Evolutionary conservation across 2,888 invertebrate genomes (phyloP), one percentile per base, ranked within the genome.

Genomic region (Aethes cnicana): DNA sequence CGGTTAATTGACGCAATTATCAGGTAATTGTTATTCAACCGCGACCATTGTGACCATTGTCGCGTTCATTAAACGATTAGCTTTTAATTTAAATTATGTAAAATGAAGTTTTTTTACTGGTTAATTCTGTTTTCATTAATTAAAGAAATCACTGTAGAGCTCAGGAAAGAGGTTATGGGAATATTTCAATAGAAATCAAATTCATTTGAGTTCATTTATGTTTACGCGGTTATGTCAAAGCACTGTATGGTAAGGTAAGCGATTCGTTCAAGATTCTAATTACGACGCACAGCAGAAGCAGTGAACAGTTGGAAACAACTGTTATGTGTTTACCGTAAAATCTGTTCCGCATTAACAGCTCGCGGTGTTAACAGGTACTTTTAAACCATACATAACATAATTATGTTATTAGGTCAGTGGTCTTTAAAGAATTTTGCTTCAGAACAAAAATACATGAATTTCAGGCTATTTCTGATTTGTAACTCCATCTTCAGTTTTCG

Each of bases 231-330:
- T 59, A 68, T 75, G 77, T 74, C 71, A 81, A 75, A 75, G 67
- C 68, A 69, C 71, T 76, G n/a, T n/a, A n/a, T n/a, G 74, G 80
- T 76, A 77, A 77, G 81, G 84, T 84, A 84, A 83, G 78, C 80
- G 78, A 85, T 85, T 85, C 75, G 85, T 82, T 84, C 81, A 60
- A 76, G 78, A 64, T 70, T 68, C 72, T 79, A 84, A 85, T 86
- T 84, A 85, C 72, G 61, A 56, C 62, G 57, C 68, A 59, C 57
- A 58, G 68, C 70, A 71, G 64, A 71, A 68, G 69, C 74, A 72
- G n/a, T n/a, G 69, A 61, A 68, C 72, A 72, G 64, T 62, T 57
- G 21, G 62, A 58, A 64, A 48, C 58, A 60, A 63, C 63, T 70
- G 69, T 69, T 69, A 69, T 59, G 67, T 64, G 68, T 65, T 61